Evolutionary conservation across 2,888 invertebrate genomes (phyloP).

Genomic region (Brachypterus glaber): DNA sequence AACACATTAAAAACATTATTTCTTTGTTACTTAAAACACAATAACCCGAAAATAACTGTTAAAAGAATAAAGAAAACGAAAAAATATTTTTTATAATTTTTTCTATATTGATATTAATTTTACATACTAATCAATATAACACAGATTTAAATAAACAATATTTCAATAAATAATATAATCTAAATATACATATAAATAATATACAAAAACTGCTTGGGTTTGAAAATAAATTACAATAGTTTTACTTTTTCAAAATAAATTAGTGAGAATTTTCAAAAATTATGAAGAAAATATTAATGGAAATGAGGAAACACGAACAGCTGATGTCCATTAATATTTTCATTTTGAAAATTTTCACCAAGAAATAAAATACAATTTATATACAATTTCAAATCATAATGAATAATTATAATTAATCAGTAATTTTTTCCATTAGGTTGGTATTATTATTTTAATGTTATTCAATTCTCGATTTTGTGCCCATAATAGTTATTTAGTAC

Average conservation of each 20-base stretch:
- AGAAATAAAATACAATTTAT: too few species aligned
- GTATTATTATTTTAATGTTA: too few species aligned
- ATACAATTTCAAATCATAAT: too few species aligned
- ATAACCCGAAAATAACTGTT: too few species aligned
- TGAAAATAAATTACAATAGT: too few species aligned
- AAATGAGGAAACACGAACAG: conserved; percentile 1
- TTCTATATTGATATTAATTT: conserved; percentile 1
- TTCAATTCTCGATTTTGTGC: too few species aligned
- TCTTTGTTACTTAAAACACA: too few species aligned
- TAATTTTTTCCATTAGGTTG: too few species aligned
- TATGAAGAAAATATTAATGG: conserved; percentile 6
- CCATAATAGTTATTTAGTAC: too few species aligned
- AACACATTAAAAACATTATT: too few species aligned
- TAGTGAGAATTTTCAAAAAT: conserved; percentile 7
- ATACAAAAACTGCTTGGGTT: conserved; percentile 2
- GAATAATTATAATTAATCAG: too few species aligned
- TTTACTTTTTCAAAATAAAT: neutral
- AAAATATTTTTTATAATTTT: conserved; percentile 2
- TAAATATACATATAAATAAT: conserved; percentile 1
- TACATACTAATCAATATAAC: conserved; percentile 1
- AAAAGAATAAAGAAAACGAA: too few species aligned
- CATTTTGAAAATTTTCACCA: conserved; percentile 4
- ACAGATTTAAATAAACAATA: conserved; percentile 5
- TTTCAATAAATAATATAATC: conserved; percentile 1
- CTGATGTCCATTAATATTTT: neutral